Conservation (phyloP, 2,113 vertebrate genomes). For the Indri indri region DNA sequence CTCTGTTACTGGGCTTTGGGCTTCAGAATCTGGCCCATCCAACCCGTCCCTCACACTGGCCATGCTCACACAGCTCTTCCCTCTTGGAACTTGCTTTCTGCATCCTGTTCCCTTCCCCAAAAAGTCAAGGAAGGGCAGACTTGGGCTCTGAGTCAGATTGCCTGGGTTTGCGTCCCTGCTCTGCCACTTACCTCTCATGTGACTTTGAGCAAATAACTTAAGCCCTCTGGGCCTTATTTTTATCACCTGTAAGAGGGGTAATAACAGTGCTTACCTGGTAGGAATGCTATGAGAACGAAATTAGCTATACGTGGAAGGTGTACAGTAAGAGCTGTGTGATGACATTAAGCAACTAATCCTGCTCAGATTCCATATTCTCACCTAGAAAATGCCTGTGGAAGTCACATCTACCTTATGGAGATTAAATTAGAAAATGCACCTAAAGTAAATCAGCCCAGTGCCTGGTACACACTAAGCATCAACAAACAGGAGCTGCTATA, state of each 20-base stretch:
- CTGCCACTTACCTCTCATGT: background rate
- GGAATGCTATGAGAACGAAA: background rate
- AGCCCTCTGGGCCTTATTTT: background rate
- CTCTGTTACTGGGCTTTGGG: background rate
- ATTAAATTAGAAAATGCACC: constrained; percentile 36
- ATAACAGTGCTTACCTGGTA: background rate
- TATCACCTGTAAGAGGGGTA: background rate
- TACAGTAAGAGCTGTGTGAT: background rate
- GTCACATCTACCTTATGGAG: background rate
- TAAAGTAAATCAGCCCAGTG: background rate
- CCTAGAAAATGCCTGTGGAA: constrained; percentile 9
- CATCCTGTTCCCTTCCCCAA: background rate
- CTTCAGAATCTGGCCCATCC: background rate
- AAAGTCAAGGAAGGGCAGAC: background rate
- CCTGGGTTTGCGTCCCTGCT: background rate
- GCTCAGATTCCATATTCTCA: background rate
- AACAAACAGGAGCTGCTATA: background rate
- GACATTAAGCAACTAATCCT: background rate
- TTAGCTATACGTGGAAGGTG: background rate
- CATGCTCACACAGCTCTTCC: background rate
- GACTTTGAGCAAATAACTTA: background rate
- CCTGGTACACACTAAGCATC: background rate
- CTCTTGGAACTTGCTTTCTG: background rate
- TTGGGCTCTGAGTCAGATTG: background rate
- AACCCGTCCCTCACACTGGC: no score